Evolutionary conservation across 1,140 invertebrate genomes (phyloP).

Genomic region (Zaprionus tsacasi): DNA sequence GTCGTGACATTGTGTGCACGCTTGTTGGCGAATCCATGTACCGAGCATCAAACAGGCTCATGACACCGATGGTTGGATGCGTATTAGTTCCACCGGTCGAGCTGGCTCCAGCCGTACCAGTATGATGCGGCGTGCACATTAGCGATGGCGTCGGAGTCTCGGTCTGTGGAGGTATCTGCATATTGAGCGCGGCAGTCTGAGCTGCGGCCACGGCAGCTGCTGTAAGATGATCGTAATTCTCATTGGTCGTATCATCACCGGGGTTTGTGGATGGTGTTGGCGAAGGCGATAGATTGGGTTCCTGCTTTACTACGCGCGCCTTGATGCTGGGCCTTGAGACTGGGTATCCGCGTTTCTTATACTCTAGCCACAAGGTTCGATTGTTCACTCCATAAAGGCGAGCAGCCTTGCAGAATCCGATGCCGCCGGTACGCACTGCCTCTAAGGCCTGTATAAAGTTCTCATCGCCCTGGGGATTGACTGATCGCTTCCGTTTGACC

Average conservation of each 20-base stretch:
- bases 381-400: slow-evolving; percentile 93
- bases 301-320: slow-evolving; percentile 88
- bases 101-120: slow-evolving; percentile 49
- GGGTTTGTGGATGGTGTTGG: slow-evolving; percentile 83
- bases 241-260: slow-evolving; percentile 72
- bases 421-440: slow-evolving; percentile 91
- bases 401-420: slow-evolving; percentile 93
- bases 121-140: slow-evolving; percentile 84
- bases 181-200: slow-evolving; percentile 84
- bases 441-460: slow-evolving; percentile 91
- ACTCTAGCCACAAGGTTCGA: slow-evolving; percentile 92
- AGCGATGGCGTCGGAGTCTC: slow-evolving; percentile 84
- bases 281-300: slow-evolving; percentile 86
- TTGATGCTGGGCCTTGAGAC: slow-evolving; percentile 90
- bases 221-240: slow-evolving; percentile 84
- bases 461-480: slow-evolving; percentile 91
- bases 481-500: slow-evolving; percentile 87
- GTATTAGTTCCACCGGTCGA: slow-evolving; percentile 59
- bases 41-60: slow-evolving; percentile 87
- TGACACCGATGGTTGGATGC: slow-evolving; percentile 85
- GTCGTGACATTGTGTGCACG: slow-evolving; percentile 84
- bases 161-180: slow-evolving; percentile 85
- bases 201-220: slow-evolving; percentile 69
- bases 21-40: slow-evolving; percentile 85
- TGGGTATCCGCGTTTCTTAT: slow-evolving; percentile 92